Base-by-base conservation (phyloP, 2,888 invertebrate genomes). In the Patella caerulea region DNA sequence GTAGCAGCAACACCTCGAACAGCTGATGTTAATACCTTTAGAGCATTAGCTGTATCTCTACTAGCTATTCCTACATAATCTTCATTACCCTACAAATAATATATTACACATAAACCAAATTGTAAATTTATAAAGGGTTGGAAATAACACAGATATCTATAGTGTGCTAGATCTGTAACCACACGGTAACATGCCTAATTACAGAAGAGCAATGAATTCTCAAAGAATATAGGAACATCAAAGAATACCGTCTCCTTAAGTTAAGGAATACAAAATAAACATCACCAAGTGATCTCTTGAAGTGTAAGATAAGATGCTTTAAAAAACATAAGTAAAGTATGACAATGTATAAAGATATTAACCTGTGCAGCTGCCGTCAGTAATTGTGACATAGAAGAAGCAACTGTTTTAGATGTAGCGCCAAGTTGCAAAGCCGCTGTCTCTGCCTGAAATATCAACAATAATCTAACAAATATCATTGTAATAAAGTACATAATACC, bases 381-480 rank as follows among this genome's bases (percentile, higher is more conserved):
- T 78, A 98, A 93, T 89, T 96, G 96, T 5, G 97, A 96, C 87
- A 97, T 94, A 65, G 95, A 94, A 73, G 96, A 95, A 75, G 96
- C 96, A 0, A 97, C 96, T 71, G 94, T 94, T 90, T 97, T 97
- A 75, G 94, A 94, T 72, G 94, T 93, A 52, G 93, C 91, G 17
- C 94, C 94, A 59, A 95, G 91, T 86, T 93, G 93, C 82, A 94
- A 91, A 45, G 94, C 93, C 65, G 94, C 93, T 65, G 93, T 92
- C 89, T 95, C 94, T 3, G 93, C 91, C 92, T 93, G 82, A 29
- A 87, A 84, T 75, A 73, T 72, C 24, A 71, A 73, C 54, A 12
- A 29, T 59, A 54, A 74, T 53, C 19, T 75, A 56, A 29, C 15
- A 29, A 53, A n/a, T 24, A 54, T 75, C 17, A 19, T 5, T 11